Evolutionary conservation across 1,140 invertebrate species (phyloP).

Genomic region (Augochlora pura): DNA sequence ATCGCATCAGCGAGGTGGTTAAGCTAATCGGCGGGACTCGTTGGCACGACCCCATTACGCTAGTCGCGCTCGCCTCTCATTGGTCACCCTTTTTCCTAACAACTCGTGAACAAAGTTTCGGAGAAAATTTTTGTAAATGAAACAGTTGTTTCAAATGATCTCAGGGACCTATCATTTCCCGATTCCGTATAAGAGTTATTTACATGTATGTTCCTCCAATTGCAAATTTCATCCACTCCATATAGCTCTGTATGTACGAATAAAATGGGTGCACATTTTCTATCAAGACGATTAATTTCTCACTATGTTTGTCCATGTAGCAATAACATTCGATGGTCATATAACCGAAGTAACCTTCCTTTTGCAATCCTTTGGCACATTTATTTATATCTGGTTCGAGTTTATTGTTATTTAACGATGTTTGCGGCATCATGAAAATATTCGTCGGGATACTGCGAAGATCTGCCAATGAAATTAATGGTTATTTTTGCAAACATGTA

Average conservation of each 20-base stretch:
- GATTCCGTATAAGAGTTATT: neutral
- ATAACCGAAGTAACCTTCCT: constrained; percentile 56
- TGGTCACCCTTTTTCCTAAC: no score
- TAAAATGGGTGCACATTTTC: constrained; percentile 46
- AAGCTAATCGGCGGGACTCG: no score
- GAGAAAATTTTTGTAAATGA: no score
- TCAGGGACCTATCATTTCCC: no score
- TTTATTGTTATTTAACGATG: constrained; percentile 20
- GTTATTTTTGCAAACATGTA: neutral
- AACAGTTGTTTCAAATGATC: no score
- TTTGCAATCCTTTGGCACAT: constrained; percentile 37
- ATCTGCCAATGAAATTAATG: constrained; percentile 33
- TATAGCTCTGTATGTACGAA: constrained; percentile 35
- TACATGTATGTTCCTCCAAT: constrained; percentile 48
- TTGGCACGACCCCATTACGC: no score
- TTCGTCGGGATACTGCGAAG: neutral
- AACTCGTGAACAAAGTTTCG: no score
- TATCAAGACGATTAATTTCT: constrained; percentile 25
- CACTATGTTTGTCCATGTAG: constrained; percentile 13
- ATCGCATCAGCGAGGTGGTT: no score
- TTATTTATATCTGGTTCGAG: constrained; percentile 29
- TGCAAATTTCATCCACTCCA: constrained; percentile 55
- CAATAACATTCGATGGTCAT: constrained; percentile 49
- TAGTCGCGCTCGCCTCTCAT: no score
- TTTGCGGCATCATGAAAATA: constrained; percentile 54